phyloP scores from a whole-genome alignment of 2,888 invertebrate genomes.

The Crepidodera aurea region DNA sequence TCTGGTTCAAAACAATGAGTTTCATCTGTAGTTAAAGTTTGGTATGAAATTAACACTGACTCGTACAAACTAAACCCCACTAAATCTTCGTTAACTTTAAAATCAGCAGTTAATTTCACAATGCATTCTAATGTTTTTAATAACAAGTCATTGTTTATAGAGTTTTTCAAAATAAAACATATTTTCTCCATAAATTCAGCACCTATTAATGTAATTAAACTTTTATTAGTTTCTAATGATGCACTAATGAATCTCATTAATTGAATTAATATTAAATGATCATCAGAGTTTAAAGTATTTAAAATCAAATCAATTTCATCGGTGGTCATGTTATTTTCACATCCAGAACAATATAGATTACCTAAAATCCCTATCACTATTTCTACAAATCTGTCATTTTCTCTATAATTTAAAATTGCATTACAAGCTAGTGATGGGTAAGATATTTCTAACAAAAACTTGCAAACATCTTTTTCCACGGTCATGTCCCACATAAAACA shows the following conservation, averaged over 20 bases:
- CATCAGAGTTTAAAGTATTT: constrained; percentile 68
- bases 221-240: constrained; percentile 60
- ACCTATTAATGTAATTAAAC: constrained; percentile 60
- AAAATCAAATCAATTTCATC: constrained; percentile 67
- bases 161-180: constrained; percentile 77
- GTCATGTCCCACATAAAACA: constrained; percentile 89
- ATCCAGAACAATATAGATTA: constrained; percentile 76
- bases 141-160: constrained; percentile 71
- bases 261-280: constrained; percentile 77
- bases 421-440: constrained; percentile 72
- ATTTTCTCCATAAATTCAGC: constrained; percentile 67
- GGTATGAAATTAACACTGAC: constrained; percentile 45
- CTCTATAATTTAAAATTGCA: constrained; percentile 66
- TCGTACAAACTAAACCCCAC: constrained; percentile 42
- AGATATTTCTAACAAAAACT: constrained; percentile 72
- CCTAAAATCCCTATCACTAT: constrained; percentile 84
- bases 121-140: constrained; percentile 68
- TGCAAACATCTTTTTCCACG: constrained; percentile 77
- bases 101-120: constrained; percentile 49
- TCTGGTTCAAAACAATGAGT: constrained; percentile 46
- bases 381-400: constrained; percentile 71
- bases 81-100: constrained; percentile 42
- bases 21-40: constrained; percentile 40
- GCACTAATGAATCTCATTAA: constrained; percentile 73
- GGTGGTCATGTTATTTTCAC: constrained; percentile 66